Evolutionary conservation across 1,140 invertebrate species (phyloP).

Genomic region (Orussus abietinus): DNA sequence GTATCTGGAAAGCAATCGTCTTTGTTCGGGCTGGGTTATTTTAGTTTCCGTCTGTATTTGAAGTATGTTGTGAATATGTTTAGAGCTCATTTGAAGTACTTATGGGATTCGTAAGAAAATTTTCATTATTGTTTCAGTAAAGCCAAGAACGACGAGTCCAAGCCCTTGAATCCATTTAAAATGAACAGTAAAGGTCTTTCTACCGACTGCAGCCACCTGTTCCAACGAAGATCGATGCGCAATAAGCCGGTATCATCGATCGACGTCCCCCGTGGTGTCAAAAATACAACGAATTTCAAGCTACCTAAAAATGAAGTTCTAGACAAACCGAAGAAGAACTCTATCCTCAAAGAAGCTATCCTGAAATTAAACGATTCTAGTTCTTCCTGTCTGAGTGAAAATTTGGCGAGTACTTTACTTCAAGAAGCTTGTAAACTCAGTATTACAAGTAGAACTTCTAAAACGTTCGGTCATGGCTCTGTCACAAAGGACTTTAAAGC

Average conservation of each 20-base stretch:
- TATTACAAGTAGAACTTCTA: conserved; percentile 32
- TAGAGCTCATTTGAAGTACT: no score
- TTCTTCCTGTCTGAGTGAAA: conserved; percentile 32
- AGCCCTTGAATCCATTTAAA: conserved; percentile 37
- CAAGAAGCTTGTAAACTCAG: conserved; percentile 36
- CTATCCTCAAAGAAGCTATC: conserved; percentile 45
- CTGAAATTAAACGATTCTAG: conserved; percentile 34
- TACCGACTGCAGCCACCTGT: conserved; percentile 29
- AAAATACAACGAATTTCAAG: conserved; percentile 46
- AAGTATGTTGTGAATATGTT: no score
- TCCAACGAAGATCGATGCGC: conserved; percentile 35
- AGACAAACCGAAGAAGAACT: conserved; percentile 36
- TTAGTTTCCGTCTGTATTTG: no score
- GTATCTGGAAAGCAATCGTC: no score
- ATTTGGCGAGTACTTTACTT: conserved; percentile 27
- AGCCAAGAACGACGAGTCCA: conserved; percentile 26
- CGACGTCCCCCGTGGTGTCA: conserved; percentile 34
- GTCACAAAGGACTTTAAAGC: conserved; percentile 47
- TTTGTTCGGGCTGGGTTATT: no score
- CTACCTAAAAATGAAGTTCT: conserved; percentile 37
- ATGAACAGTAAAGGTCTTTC: conserved; percentile 23
- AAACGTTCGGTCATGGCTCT: conserved; percentile 40
- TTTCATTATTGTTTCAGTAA: conserved; percentile 24
- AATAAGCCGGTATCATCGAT: conserved; percentile 26
- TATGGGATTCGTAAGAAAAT: no score